A percentile compares a stretch with the other conserved stretches of the same genome.
These are phyloP conservation scores for Matsumurasca onukii DNA, from an alignment of 1,140 invertebrate species.

Conservation along the genomic window DNA sequence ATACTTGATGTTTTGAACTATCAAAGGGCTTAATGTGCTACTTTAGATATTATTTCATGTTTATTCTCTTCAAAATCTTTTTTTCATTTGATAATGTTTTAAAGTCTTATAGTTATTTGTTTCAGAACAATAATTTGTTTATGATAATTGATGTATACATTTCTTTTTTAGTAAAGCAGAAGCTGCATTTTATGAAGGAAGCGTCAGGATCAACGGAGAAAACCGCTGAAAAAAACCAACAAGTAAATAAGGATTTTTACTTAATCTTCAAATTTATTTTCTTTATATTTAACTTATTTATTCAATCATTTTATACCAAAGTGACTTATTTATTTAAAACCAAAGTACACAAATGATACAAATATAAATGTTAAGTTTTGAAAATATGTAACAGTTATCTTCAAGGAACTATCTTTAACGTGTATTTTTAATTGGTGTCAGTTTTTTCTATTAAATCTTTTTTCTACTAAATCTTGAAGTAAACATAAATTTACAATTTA, in stretches of 20 bases:
- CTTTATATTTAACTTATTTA: background rate
- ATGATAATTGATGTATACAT: slow-evolving; percentile 34
- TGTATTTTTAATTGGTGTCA: background rate
- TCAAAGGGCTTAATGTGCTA: background rate
- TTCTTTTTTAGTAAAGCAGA: slow-evolving; percentile 60
- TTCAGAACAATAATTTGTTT: no score
- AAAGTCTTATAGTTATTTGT: background rate
- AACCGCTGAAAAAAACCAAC: slow-evolving; percentile 60
- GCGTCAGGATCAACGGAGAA: slow-evolving; percentile 67
- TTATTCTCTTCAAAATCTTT: background rate
- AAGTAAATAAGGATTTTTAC: slow-evolving; percentile 47
- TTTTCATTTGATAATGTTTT: background rate
- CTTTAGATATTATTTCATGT: background rate
- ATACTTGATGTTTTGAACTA: background rate
- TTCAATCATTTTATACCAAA: background rate
- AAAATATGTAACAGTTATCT: background rate
- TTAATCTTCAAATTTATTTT: background rate
- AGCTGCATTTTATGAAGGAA: slow-evolving; percentile 63
- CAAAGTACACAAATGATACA: background rate
- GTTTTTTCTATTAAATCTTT: background rate
- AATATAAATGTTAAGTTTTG: background rate
- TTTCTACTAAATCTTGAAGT: background rate
- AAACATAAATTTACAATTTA: no score
- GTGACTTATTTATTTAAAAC: background rate
- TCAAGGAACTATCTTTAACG: background rate